Conservation (phyloP, 2,797 vertebrate species). For the Channallabes apus region DNA sequence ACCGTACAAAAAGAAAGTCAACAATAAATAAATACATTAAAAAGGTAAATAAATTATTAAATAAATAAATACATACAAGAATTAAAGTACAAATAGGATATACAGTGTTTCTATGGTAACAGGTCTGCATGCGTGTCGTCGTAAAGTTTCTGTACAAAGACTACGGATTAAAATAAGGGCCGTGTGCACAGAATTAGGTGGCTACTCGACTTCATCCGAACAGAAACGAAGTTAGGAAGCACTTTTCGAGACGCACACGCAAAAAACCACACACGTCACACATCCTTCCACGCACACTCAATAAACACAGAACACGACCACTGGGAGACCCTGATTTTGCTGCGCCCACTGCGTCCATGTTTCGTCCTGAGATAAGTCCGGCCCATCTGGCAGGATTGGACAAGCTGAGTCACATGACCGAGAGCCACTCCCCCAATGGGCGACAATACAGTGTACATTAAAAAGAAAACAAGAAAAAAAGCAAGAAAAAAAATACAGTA, state of each 20-base stretch:
- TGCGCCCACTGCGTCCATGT: constrained; percentile 61
- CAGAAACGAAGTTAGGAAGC: constrained; percentile 76
- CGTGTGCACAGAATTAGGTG: constrained; percentile 66
- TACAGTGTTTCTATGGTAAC: constrained; percentile 65
- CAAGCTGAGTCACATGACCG: constrained; percentile 53
- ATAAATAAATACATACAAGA: constrained; percentile 54
- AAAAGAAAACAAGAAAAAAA: constrained; percentile 33
- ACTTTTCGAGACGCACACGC: constrained; percentile 69
- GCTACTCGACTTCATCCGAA: constrained; percentile 71
- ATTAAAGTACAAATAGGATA: constrained; percentile 69
- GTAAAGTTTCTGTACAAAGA: constrained; percentile 72
- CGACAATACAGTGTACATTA: constrained; percentile 40
- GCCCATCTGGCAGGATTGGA: constrained; percentile 54
- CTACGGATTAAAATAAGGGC: constrained; percentile 62
- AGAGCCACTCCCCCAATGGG: constrained; percentile 54
- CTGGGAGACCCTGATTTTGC: constrained; percentile 74
- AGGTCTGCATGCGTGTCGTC: constrained; percentile 73
- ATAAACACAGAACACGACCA: constrained; percentile 55
- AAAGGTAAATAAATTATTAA: constrained; percentile 61
- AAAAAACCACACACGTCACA: constrained; percentile 28
- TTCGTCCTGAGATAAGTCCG: constrained; percentile 70
- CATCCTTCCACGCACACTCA: constrained; percentile 24
- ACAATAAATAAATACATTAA: constrained; percentile 59
- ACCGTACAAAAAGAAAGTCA: constrained; percentile 64
- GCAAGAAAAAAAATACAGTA: constrained; percentile 54